Conservation (phyloP, 2,797 vertebrate genomes). For the Sebastes flavidus region DNA sequence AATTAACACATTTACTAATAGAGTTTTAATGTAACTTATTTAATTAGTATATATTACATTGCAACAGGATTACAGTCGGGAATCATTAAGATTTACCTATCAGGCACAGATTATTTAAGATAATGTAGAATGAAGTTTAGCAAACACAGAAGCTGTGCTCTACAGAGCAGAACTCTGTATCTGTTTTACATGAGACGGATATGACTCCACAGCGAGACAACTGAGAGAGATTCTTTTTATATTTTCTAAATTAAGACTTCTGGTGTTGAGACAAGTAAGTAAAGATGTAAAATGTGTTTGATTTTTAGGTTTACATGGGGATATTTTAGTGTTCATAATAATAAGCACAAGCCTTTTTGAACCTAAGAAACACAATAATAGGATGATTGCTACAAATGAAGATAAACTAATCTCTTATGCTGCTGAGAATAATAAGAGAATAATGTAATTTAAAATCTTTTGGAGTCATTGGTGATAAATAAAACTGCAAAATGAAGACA, state of each 20-base stretch:
- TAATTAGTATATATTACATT: neutral
- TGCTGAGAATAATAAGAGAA: neutral
- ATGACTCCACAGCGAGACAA: neutral
- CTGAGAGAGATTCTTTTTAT: neutral
- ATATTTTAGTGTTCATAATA: neutral
- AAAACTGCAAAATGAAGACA: constrained; percentile 14
- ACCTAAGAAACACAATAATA: neutral
- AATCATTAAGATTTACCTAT: constrained; percentile 1
- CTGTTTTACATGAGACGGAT: constrained; percentile 19
- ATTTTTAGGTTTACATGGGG: neutral
- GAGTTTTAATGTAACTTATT: neutral
- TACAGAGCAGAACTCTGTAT: neutral
- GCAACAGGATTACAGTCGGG: neutral
- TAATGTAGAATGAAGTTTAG: neutral
- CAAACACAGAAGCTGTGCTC: constrained; percentile 3
- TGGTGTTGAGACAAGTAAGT: neutral
- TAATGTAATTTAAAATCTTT: constrained; percentile 5
- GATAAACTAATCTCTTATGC: neutral
- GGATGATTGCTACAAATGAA: neutral
- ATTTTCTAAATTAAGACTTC: neutral
- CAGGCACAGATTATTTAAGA: neutral
- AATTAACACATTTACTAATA: neutral
- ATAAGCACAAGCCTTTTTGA: neutral
- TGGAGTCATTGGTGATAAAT: constrained; percentile 32
- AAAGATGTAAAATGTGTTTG: neutral